These are phyloP conservation scores for Drosophila acutilabella DNA, from an alignment of 2,888 invertebrate species.

Conservation along the genomic window DNA sequence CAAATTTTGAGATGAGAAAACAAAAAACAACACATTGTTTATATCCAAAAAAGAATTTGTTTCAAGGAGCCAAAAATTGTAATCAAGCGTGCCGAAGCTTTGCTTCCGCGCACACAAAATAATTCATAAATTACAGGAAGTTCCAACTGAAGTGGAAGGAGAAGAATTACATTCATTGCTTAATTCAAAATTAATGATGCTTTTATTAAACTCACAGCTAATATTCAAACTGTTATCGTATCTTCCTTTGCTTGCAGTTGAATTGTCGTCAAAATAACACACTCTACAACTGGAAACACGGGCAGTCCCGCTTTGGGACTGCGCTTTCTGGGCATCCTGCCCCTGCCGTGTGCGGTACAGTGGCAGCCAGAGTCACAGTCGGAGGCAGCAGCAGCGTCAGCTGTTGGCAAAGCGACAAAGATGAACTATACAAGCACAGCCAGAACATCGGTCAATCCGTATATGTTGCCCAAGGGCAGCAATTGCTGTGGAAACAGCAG, in stretches of 20 bases:
- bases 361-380: conserved; percentile 69
- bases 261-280: conserved; percentile 77
- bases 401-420: conserved; percentile 78
- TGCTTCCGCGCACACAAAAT: conserved; percentile 50
- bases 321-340: conserved; percentile 83
- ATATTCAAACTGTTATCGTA: not conserved
- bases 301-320: conserved; percentile 83
- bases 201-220: conserved; percentile 9
- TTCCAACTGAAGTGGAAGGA: not conserved
- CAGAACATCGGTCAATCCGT: conserved; percentile 77
- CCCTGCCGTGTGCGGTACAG: conserved; percentile 83
- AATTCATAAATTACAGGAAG: conserved; percentile 61
- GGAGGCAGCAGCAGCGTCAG: conserved; percentile 9
- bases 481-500: conserved; percentile 51
- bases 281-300: conserved; percentile 33
- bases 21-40: conserved; percentile 36
- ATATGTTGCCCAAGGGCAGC: conserved; percentile 50
- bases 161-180: not conserved
- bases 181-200: conserved; percentile 53
- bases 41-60: conserved; percentile 41
- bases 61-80: conserved; percentile 59
- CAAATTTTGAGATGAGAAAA: conserved; percentile 30
- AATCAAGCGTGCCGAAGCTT: conserved; percentile 64
- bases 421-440: conserved; percentile 55
- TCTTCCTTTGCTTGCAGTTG: conserved; percentile 23